These are phyloP conservation scores for Amphiprion clarkii DNA, from an alignment of 2,797 vertebrate genomes.

Conservation along the genomic window DNA sequence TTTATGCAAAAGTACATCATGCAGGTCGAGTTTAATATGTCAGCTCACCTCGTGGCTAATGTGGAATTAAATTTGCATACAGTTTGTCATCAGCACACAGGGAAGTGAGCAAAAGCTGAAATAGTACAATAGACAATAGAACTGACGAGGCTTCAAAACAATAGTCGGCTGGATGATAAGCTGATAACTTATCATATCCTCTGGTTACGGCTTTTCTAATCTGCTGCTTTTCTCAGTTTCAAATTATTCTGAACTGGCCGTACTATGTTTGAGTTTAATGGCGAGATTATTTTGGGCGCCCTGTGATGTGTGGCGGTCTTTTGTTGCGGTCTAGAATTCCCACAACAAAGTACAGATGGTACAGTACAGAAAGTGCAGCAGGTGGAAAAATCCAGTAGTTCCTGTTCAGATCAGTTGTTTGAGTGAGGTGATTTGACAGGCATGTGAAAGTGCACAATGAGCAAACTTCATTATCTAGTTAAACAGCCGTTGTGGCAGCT, in stretches of 20 bases:
- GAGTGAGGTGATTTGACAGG: slow-evolving; percentile 7
- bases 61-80: slow-evolving; percentile 13
- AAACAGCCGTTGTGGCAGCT: slow-evolving; percentile 40
- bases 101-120: slow-evolving; percentile 12
- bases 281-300: background rate
- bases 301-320: background rate
- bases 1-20: background rate
- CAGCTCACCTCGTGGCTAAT: background rate
- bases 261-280: background rate
- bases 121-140: background rate
- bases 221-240: background rate
- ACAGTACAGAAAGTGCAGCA: background rate
- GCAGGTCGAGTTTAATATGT: background rate
- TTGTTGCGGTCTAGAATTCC: background rate
- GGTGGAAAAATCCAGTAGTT: background rate
- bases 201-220: background rate
- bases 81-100: slow-evolving; percentile 7
- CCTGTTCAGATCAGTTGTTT: slow-evolving; percentile 15
- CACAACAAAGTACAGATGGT: background rate
- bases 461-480: slow-evolving; percentile 43
- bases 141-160: background rate
- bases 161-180: background rate
- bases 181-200: background rate
- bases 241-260: background rate
- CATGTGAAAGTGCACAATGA: slow-evolving; percentile 25